Evolutionary conservation across 2,888 invertebrate genomes (phyloP).

Genomic region (Pristionchus mayeri): DNA sequence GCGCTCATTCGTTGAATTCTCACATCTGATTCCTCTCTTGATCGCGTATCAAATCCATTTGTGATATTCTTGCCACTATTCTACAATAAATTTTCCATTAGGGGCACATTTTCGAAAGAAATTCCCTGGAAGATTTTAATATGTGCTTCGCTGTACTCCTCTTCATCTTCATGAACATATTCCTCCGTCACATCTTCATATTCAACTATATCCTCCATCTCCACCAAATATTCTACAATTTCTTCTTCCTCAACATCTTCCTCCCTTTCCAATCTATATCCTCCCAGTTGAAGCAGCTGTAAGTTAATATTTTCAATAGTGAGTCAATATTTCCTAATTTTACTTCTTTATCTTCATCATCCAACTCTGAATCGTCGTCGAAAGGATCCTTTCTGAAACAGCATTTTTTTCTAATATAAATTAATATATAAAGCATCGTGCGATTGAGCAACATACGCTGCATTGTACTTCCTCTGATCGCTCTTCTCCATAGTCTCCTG

Average conservation of each 20-base stretch:
- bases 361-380: not conserved
- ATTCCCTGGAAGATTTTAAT: not conserved
- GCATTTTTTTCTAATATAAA: not conserved
- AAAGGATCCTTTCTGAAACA: not conserved
- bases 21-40: too few relatives aligned
- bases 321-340: not conserved
- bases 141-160: not conserved
- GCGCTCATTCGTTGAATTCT: too few relatives aligned
- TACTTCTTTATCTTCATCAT: constrained; percentile 3
- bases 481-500: not conserved
- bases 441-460: not conserved
- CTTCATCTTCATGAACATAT: not conserved
- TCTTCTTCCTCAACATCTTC: not conserved
- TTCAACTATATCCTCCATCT: not conserved
- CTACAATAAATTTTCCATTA: too few relatives aligned
- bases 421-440: too few relatives aligned
- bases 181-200: not conserved
- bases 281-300: constrained; percentile 1
- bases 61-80: too few relatives aligned
- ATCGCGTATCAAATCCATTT: too few relatives aligned
- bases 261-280: not conserved
- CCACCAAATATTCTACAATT: too few relatives aligned
- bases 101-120: too few relatives aligned
- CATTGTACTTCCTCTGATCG: not conserved
- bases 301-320: not conserved